phyloP scores from a whole-genome alignment of 2,797 vertebrate genomes.

The Falco naumanni region DNA sequence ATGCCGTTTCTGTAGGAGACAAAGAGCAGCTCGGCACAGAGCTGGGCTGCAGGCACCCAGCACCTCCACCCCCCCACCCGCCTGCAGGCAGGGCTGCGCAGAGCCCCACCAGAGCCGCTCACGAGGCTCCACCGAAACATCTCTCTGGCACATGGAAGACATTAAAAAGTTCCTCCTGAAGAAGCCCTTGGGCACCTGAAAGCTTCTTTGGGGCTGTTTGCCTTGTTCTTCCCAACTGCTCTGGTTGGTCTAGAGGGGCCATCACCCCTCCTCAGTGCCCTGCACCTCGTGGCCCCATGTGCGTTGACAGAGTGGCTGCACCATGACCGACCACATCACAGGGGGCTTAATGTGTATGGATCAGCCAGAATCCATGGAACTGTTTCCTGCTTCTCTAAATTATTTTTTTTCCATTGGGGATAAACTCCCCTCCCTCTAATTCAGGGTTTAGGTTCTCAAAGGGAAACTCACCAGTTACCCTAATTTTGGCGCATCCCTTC shows the following conservation, averaged over 20 bases:
- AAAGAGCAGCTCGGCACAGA: not conserved
- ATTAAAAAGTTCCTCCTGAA: not conserved
- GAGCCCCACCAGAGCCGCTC: rapidly evolving
- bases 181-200: not conserved
- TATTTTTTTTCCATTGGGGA: not conserved
- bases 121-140: rapidly evolving
- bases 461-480: not conserved
- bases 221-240: not conserved
- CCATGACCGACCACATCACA: rapidly evolving
- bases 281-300: rapidly evolving
- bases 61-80: not conserved
- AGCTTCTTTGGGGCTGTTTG: not conserved
- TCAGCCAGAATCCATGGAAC: not conserved
- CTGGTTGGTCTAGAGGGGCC: not conserved
- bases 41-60: rapidly evolving
- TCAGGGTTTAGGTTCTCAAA: not conserved
- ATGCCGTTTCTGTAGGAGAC: conserved; percentile 69
- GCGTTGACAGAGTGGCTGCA: rapidly evolving
- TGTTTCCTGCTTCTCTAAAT: not conserved
- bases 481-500: not conserved
- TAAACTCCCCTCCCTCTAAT: no score
- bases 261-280: rapidly evolving
- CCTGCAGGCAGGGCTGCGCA: not conserved
- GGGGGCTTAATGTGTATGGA: no score
- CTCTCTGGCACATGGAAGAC: not conserved